Base-by-base conservation (phyloP, 2,888 invertebrate species). In the Andrena hattorfiana region DNA sequence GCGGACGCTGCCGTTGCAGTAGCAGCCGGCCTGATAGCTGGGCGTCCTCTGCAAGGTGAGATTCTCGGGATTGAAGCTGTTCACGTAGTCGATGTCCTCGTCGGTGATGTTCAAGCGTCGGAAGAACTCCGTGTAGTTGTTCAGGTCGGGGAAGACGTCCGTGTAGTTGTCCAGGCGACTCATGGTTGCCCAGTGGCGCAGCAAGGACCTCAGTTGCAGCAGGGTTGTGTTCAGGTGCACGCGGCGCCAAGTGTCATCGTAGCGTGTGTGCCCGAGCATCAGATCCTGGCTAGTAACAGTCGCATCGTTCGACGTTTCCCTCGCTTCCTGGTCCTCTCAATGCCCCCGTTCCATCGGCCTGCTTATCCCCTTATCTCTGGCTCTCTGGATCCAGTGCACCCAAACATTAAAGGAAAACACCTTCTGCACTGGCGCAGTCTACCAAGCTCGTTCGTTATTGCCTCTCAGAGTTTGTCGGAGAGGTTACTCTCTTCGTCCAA, bases 1-100 rank as follows among this genome's bases (percentile, higher is more conserved):
- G 60, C 95, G 94, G 72, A 96, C 94, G 66, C 94, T 94, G 0
- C 96, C 96, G 56, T 95, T 95, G 87, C 97, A 96, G 92, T 96
- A 96, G 83, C 92, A 93, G 7, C 42, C 42, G 7, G 28, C 8
- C 4, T 48, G 35, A 0, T 54, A 30, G 16, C 16, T 26, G 7
- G 42, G 32, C 0, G 56, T 28, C 3, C 8, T 75, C 13, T 26
- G 66, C 0, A n/a, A 8, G 16, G 83, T 85, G 2, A 71, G 54
- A 48, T 80, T 83, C 4, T 64, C 84, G 0, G 85, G 66, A 23
- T 67, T 85, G 78, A 89, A 90, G 49, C 83, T 91, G 75, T 87
- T 89, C 77, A 90, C 82, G 80, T 91, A 92, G 23, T 91, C 90
- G 5, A 92, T 63, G 66, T 93, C 92, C 42, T 93, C 93, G 72